Evolutionary conservation across 2,797 vertebrate species (phyloP).

Genomic region (Brachymystax lenok): DNA sequence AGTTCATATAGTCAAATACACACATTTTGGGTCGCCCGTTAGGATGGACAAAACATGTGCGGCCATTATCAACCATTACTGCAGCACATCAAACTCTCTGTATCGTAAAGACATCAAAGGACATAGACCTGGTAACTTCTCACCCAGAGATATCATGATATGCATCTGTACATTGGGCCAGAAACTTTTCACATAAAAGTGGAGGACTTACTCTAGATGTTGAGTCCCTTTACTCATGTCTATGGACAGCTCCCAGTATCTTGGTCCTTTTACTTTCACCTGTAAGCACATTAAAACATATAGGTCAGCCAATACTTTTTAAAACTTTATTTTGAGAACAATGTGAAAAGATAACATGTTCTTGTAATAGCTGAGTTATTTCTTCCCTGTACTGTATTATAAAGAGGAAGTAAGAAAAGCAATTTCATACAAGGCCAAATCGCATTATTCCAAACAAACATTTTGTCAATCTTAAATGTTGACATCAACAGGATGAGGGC

Average conservation of each 20-base stretch:
- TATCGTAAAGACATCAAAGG: too few species aligned
- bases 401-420: neutral
- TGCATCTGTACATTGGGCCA: neutral
- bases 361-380: neutral
- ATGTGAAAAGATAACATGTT: neutral
- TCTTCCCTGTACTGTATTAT: neutral
- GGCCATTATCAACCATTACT: neutral
- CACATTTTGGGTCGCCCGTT: too few species aligned
- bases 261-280: constrained; percentile 96
- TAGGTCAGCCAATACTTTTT: neutral
- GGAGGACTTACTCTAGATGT: constrained; percentile 60
- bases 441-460: neutral
- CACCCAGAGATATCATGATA: too few species aligned
- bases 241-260: constrained; percentile 95
- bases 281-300: constrained; percentile 48
- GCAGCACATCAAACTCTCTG: neutral
- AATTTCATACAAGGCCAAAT: neutral
- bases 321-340: neutral
- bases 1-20: neutral
- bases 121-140: too few species aligned
- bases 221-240: constrained; percentile 90
- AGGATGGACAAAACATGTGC: neutral
- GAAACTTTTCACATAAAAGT: neutral
- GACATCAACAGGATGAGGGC: neutral
- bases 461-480: neutral